phyloP scores from a whole-genome alignment of 2,888 invertebrate genomes.

The Desoria tigrina region DNA sequence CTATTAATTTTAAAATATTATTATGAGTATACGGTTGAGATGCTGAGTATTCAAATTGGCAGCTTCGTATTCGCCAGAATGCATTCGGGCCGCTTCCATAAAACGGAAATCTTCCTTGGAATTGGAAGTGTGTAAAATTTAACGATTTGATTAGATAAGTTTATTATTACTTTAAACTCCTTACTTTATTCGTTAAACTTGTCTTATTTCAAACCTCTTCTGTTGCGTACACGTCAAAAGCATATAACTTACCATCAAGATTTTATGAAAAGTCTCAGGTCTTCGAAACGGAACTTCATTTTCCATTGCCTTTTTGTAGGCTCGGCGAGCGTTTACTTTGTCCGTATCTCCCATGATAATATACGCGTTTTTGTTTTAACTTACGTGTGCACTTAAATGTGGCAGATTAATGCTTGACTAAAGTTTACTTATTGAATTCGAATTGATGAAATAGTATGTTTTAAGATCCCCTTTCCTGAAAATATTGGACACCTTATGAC shows the following conservation, averaged over 20 bases:
- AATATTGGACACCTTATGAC: too few species aligned
- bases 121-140: conserved; percentile 10
- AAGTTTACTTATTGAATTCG: too few species aligned
- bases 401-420: too few species aligned
- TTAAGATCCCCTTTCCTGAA: too few species aligned
- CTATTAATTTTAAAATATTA: not conserved
- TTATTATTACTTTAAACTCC: not conserved
- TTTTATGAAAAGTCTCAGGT: conserved; percentile 45
- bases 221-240: too few species aligned
- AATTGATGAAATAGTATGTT: too few species aligned
- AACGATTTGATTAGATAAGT: not conserved
- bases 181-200: too few species aligned
- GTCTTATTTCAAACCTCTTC: conserved; percentile 10
- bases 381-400: too few species aligned
- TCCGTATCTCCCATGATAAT: conserved; percentile 7
- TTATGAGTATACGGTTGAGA: conserved; percentile 25
- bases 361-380: not conserved
- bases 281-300: conserved; percentile 30
- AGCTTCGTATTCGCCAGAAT: conserved; percentile 43
- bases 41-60: conserved; percentile 39
- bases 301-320: conserved; percentile 18
- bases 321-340: not conserved
- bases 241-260: conserved; percentile 46
- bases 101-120: conserved; percentile 35
- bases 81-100: conserved; percentile 48